Evolutionary conservation across 2,113 vertebrate genomes (phyloP), one percentile per base, ranked within the genome.

Genomic region (Gymnogyps californianus): DNA sequence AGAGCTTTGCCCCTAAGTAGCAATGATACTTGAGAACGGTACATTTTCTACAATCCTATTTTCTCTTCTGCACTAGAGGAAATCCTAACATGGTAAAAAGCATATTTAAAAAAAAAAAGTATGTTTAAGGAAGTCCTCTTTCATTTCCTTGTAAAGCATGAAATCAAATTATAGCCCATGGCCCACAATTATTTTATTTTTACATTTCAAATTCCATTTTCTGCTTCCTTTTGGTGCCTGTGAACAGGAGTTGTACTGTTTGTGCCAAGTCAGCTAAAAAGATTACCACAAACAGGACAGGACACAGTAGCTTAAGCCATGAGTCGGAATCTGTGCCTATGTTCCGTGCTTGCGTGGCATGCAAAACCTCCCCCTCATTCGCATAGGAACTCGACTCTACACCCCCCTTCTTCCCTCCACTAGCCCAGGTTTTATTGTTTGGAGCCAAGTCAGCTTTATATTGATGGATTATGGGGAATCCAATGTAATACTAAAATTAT

Each of bases 71-170:
- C 88, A 69, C 91, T 96, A 76, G 90, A 98, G 98, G 98, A 98
- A 98, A 98, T 98, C 98, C 97, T 98, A 98, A 98, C 98, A 98
- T 98, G 97, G 98, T 98, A 98, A 98, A 97, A 96, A 92, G 52
- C 85, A 20, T 95, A 89, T 81, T 84, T 51, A 8, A 59, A 16
- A 89, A 90, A 91, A 93, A 94, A 93, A 95, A 77, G 10, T 95
- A 89, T 95, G 94, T 98, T 97, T 97, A 97, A 98, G 98, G 98
- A 98, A 98, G 98, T 97, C 82, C 90, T 96, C 97, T 98, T 98
- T 98, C 97, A 97, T 98, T 98, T 98, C 97, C 98, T 98, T 96
- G 96, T 97, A 97, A 97, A 98, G 98, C 98, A 96, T 98, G 98
- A 98, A 98, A 98, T 98, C 98, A 97, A 98, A 98, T 98, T 98